phyloP scores from a whole-genome alignment of 2,888 invertebrate genomes.

The Hemicrepidius hirtus region DNA sequence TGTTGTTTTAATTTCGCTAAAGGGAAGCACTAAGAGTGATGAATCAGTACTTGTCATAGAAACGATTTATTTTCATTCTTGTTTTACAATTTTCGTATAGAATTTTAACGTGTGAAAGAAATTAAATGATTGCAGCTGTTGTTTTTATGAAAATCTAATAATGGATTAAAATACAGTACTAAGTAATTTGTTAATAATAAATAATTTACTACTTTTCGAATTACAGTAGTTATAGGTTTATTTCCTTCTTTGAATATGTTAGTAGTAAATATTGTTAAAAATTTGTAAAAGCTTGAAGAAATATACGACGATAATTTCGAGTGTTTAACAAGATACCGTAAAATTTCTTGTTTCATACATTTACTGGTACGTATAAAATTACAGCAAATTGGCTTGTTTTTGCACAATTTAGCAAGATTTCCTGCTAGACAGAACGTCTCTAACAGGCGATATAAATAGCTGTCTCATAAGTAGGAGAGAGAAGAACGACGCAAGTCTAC shows the following conservation, averaged over 20 bases:
- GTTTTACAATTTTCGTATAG: no score
- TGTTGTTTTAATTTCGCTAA: no score
- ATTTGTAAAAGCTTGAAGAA: background rate
- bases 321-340: slow-evolving; percentile 4
- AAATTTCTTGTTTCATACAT: slow-evolving; percentile 8
- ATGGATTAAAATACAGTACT: no score
- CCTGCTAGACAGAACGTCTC: slow-evolving; percentile 54
- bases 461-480: slow-evolving; percentile 44
- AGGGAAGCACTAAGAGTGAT: no score
- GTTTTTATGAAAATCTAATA: no score
- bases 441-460: slow-evolving; percentile 48
- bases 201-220: no score
- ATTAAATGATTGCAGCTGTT: no score
- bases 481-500: slow-evolving; percentile 35
- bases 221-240: no score
- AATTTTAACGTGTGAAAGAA: no score
- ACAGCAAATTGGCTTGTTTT: slow-evolving; percentile 46
- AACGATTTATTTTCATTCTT: no score
- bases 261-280: slow-evolving; percentile 6
- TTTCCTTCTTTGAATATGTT: background rate
- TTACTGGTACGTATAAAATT: slow-evolving; percentile 29
- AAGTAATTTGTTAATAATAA: no score
- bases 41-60: no score
- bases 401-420: slow-evolving; percentile 53
- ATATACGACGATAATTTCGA: background rate